Percentiles rank a stretch among this genome's conserved stretches.
Conservation (phyloP, 1,140 invertebrate genomes). For the Hycleus cichorii region DNA sequence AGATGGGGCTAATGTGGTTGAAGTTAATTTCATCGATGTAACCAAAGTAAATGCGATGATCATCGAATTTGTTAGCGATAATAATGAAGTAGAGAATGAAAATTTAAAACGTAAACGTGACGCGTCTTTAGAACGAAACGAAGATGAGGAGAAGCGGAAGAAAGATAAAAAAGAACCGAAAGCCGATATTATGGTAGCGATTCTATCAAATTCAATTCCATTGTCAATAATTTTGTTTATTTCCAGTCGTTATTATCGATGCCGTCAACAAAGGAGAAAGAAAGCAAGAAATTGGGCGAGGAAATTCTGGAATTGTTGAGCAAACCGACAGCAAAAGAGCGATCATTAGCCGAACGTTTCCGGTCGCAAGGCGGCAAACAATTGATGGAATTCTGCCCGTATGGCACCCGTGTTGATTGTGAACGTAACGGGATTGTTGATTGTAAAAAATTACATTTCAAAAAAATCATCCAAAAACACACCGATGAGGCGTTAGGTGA, state of each 20-base stretch:
- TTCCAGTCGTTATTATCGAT: conserved; percentile 79
- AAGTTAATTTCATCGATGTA: conserved; percentile 63
- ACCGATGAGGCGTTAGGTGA: conserved; percentile 94
- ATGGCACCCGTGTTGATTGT: conserved; percentile 89
- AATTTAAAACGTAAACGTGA: conserved; percentile 42
- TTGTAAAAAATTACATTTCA: conserved; percentile 92
- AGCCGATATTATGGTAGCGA: conserved; percentile 57
- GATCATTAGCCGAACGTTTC: conserved; percentile 87
- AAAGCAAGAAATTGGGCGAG: conserved; percentile 91
- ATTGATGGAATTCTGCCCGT: conserved; percentile 93
- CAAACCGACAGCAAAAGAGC: conserved; percentile 93
- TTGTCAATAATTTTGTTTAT: conserved; percentile 4
- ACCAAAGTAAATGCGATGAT: conserved; percentile 62
- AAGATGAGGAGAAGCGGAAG: conserved; percentile 39
- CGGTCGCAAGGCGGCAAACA: conserved; percentile 90
- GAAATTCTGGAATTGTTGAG: conserved; percentile 91
- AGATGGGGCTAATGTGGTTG: conserved; percentile 49
- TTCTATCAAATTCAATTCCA: not conserved
- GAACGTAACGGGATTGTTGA: conserved; percentile 50
- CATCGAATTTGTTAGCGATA: conserved; percentile 45
- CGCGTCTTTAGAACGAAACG: conserved; percentile 25
- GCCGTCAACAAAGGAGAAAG: conserved; percentile 90
- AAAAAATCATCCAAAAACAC: conserved; percentile 94
- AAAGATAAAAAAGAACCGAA: conserved; percentile 41
- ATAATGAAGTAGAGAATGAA: conserved; percentile 36